Evolutionary conservation across 2,113 vertebrate genomes (phyloP).

Genomic region (Sinocyclocheilus maitianheensis): DNA sequence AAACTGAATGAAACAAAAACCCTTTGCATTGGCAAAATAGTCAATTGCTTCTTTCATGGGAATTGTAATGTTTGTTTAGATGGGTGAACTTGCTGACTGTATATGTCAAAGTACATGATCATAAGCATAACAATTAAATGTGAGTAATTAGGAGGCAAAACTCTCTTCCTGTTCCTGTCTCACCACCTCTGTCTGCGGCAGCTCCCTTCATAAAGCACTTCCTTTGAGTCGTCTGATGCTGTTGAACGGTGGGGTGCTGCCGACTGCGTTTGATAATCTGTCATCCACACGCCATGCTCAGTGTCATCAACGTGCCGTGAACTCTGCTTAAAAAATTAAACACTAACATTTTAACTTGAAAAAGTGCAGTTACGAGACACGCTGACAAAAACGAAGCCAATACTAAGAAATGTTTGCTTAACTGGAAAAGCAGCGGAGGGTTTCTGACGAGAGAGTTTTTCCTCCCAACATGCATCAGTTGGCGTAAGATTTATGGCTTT

Average conservation of each 20-base stretch:
- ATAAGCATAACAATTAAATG: background rate
- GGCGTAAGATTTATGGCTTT: conserved; percentile 58
- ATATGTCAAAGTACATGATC: too few species aligned
- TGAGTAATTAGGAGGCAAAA: background rate
- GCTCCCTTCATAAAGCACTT: conserved; percentile 23
- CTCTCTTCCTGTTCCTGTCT: conserved; percentile 25
- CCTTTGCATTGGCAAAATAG: too few species aligned
- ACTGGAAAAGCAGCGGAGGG: conserved; percentile 14
- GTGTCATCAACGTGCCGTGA: conserved; percentile 12
- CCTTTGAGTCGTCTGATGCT: conserved; percentile 28
- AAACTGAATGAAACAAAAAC: too few species aligned
- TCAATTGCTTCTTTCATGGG: too few species aligned
- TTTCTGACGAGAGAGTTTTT: conserved; percentile 4
- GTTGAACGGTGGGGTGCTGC: background rate
- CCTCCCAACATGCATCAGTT: conserved; percentile 25
- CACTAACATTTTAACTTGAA: conserved; percentile 43
- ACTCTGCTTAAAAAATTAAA: conserved; percentile 46
- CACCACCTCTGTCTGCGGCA: conserved; percentile 4
- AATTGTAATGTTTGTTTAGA: too few species aligned
- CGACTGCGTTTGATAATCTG: conserved; percentile 41
- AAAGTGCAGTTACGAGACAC: background rate
- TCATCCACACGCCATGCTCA: conserved; percentile 23
- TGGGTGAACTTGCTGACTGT: too few species aligned
- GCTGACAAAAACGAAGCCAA: conserved; percentile 19
- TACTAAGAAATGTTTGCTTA: background rate